These are phyloP conservation scores for Rhea pennata DNA, from an alignment of 2,113 vertebrate species.

Conservation along the genomic window DNA sequence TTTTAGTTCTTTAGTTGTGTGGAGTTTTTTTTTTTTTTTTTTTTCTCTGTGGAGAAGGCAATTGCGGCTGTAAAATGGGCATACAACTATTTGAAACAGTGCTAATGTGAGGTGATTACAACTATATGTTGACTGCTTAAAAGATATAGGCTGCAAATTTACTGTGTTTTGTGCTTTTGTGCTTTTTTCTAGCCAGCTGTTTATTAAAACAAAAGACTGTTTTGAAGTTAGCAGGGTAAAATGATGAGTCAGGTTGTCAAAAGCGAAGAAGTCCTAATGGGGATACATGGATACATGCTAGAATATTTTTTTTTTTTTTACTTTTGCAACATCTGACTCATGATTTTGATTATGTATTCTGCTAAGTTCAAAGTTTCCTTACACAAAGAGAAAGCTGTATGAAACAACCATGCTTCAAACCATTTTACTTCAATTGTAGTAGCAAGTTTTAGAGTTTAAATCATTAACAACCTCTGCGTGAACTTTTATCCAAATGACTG, in stretches of 20 bases:
- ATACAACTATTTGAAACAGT: background rate
- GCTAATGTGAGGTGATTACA: background rate
- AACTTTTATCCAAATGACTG: conserved; percentile 84
- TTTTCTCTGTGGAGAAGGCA: background rate
- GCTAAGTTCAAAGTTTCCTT: conserved; percentile 77
- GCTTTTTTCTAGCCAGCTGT: conserved; percentile 14
- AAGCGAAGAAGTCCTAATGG: conserved; percentile 43
- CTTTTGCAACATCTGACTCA: conserved; percentile 75
- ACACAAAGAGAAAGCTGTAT: conserved; percentile 72
- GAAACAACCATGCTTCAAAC: conserved; percentile 76
- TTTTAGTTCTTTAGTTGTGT: background rate
- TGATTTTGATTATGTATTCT: conserved; percentile 73
- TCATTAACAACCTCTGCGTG: conserved; percentile 81
- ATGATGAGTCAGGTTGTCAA: conserved; percentile 71
- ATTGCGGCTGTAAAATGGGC: background rate
- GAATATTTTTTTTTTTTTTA: conserved; percentile 67
- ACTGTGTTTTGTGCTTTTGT: background rate
- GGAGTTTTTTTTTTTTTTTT: too few relatives aligned
- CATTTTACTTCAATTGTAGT: conserved; percentile 77
- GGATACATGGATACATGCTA: conserved; percentile 56
- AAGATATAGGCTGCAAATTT: background rate
- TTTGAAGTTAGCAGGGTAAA: conserved; percentile 58
- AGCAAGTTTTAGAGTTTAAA: conserved; percentile 84
- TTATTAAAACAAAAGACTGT: conserved; percentile 16
- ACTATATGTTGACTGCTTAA: background rate